Base-by-base conservation (phyloP, 2,888 invertebrate genomes). In the Drosophila conformis region DNA sequence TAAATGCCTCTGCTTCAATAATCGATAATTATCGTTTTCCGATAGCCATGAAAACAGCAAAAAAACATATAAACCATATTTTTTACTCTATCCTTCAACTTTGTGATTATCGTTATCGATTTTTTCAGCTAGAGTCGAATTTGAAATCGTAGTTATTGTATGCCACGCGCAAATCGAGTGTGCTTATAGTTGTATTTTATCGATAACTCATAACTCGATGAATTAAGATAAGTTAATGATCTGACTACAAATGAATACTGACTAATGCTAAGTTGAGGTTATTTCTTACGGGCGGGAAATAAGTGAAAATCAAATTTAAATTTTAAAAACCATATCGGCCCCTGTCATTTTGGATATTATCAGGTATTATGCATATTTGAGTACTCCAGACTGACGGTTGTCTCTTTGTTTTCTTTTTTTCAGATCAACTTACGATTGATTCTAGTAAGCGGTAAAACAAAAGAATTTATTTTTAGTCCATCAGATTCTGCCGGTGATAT, bases 401-500 rank as follows among this genome's bases (percentile, higher is more conserved):
- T 54, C 18, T 38, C 15, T 27, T 27, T n/a, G 8, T 33, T 33
- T 56, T 76, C 29, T 46, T 57, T 35, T 67, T 76, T 76, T 61
- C 52, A 99, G 99, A 98, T 99, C 94, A 99, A 99, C 94, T 95
- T 99, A 94, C 96, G 98, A 93, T 95, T 99, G 94, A 99, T 99
- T 93, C 96, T 99, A 94, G 99, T 99, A 93, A 99, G 98, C 94
- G 99, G 99, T 91, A 98, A 99, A 94, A 99, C 99, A 94, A 98
- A 98, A 96, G 99, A 99, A 95, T 99, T 99, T 95, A 95, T 98
- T 93, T 99, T 99, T 95, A 97, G 96, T 93, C 98, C 99, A 76
- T 97, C 97, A 92, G 98, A 98, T 94, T 99, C 99, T 82, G 99
- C 99, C 90, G 98, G 98, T 91, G 99, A 99, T 94, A 99, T 99